Evolutionary conservation across 2,888 invertebrate genomes (phyloP), one percentile per base, ranked within the genome.

Genomic region (Parnassius orleans): DNA sequence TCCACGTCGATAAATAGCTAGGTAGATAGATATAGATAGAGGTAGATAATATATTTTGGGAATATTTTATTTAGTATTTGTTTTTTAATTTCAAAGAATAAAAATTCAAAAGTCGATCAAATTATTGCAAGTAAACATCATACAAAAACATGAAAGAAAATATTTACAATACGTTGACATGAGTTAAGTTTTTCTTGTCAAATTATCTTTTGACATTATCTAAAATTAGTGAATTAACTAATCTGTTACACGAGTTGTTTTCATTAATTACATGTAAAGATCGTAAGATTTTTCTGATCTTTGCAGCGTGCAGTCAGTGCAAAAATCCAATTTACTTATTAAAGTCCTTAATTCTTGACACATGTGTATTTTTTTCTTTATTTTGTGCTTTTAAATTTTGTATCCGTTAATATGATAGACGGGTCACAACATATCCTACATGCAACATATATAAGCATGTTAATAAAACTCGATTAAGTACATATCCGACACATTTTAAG

Each of bases 221-320:
- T 56, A 44, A 60, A 60, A 54, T 44, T 54, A 60, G 10, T n/a
- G 43, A 60, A 51, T 51, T 50, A 56, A 60, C 43, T 11, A 56
- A 61, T 55, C 14, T 47, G 55, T 51, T 51, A 15, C 51, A 52
- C 61, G 52, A 56, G 56, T 47, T 52, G 61, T 61, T 58, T 63
- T 55, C 42, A 51, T 58, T 58, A 14, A n/a, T 43, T 14, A 41
- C 58, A 54, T 51, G 58, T 63, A 44, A 58, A 44, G 54, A 58
- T 50, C 51, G 11, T n/a, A 15, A 33, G 61, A 53, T 61, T 14
- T 10, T 53, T 19, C 1, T 2, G 53, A 53, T 57, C 60, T 44
- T 54, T 47, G 19, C 33, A 59, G 63, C 58, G 42, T 14, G 51
- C 46, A 51, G 42, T 9, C 41, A 42, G 54, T 41, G 50, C 44